A percentile compares a stretch with the other conserved stretches of the same genome.
These are phyloP conservation scores for Caenorhabditis uteleia DNA, from an alignment of 2,888 invertebrate species.

Conservation along the genomic window DNA sequence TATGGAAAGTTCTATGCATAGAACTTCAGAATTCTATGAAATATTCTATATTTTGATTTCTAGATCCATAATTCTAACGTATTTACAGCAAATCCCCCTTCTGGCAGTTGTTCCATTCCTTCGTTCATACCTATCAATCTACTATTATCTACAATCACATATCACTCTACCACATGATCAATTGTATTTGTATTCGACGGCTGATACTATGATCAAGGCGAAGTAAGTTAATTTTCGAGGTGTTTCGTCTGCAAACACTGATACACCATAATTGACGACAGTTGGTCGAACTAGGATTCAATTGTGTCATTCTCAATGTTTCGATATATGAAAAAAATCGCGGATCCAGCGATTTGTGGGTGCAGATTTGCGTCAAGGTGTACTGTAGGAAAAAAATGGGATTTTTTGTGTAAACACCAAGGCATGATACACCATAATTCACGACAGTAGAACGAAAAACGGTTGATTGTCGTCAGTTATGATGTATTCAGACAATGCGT, in stretches of 20 bases:
- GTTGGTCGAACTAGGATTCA: background rate
- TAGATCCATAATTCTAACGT: no score
- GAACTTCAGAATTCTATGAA: no score
- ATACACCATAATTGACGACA: background rate
- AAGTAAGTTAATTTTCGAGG: conserved; percentile 27
- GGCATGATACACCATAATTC: no score
- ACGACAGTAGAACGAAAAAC: no score
- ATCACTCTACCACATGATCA: conserved; percentile 39
- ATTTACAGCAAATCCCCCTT: conserved; percentile 39
- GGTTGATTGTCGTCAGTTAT: no score
- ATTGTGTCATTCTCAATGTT: no score
- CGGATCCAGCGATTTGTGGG: background rate
- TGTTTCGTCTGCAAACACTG: background rate
- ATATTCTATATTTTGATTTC: no score
- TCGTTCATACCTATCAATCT: conserved; percentile 43
- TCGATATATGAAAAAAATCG: background rate
- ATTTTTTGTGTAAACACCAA: no score
- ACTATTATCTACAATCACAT: conserved; percentile 41
- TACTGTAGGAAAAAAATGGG: background rate
- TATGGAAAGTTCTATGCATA: no score
- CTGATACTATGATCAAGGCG: conserved; percentile 41
- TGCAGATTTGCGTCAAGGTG: background rate
- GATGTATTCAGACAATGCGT: no score
- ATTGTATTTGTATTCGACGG: conserved; percentile 41
- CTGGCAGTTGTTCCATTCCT: conserved; percentile 37